Evolutionary conservation across 2,797 vertebrate genomes (phyloP), one percentile per base, ranked within the genome.

Genomic region (Liasis olivaceus): DNA sequence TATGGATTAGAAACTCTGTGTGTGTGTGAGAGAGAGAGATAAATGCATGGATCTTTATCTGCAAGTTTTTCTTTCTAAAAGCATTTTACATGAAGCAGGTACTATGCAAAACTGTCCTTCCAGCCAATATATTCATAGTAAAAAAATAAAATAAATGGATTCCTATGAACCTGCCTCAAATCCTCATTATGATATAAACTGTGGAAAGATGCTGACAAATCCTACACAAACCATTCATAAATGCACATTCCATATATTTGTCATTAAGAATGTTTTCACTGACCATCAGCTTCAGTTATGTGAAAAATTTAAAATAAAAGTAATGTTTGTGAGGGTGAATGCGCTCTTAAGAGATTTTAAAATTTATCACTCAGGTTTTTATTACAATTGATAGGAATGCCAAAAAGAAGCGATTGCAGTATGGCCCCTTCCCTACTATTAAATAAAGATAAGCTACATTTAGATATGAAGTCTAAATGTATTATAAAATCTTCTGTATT

Each of bases 1-100:
- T 42, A 77, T 77, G 36, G 11, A 77, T 77, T 77, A 77, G 22
- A 77, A 42, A 36, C 9, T 77, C 14, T 69, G 66, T 15, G n/a
- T 6, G n/a, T 6, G n/a, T 69, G 66, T 31, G 2, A 69, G n/a
- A 7, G 2, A 20, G n/a, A 72, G 66, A 36, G 2, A 28, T 3
- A 42, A 42, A 20, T 77, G 20, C 17, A 77, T 47, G 36, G 17
- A 93, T 89, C 96, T 93, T 89, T 93, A 93, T 96, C 95, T 95
- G 93, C 96, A 96, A 97, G 91, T 95, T 94, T 94, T 93, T 91
- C 88, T 91, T 97, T 91, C 94, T 93, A 95, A 96, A 97, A 97
- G 94, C 91, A 96, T 91, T 90, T 56, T 92, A 96, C 96, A 92
- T 94, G 94, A 0, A 0, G 93, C 95, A 97, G 94, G 94, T 94